Conservation (phyloP, 2,113 vertebrate genomes). For the Pollimyrus isidori region DNA sequence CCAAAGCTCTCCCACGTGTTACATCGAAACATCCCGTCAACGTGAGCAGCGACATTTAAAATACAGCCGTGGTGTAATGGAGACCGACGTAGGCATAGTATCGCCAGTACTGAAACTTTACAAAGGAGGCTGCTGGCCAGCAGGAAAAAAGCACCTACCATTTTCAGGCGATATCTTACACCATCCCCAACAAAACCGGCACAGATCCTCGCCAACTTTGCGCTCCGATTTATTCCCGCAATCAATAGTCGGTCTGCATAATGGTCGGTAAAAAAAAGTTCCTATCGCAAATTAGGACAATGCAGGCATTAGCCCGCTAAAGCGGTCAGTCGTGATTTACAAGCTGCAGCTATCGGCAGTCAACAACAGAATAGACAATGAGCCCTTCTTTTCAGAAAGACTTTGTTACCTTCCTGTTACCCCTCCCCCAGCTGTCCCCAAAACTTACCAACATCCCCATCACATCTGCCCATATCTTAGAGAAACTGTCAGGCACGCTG, state of each 20-base stretch:
- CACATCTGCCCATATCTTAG: conserved; percentile 84
- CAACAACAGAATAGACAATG: conserved; percentile 30
- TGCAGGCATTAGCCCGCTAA: neutral
- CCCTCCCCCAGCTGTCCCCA: conserved; percentile 27
- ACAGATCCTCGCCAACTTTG: neutral
- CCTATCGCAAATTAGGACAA: neutral
- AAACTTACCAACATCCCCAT: conserved; percentile 96
- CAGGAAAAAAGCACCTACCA: conserved; percentile 31
- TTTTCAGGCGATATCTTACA: conserved; percentile 7
- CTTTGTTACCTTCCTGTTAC: conserved; percentile 33
- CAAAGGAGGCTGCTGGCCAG: neutral
- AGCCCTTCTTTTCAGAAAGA: conserved; percentile 29
- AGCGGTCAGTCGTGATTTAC: conserved; percentile 26
- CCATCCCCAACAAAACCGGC: neutral
- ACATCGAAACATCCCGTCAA: neutral
- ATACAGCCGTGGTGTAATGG: neutral
- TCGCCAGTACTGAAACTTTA: neutral
- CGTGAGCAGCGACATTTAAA: neutral
- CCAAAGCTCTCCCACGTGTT: neutral
- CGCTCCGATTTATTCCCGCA: neutral
- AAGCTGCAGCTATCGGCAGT: conserved; percentile 19
- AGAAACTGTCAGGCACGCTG: conserved; percentile 68
- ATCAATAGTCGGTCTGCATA: neutral
- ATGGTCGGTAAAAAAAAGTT: neutral
- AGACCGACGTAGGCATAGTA: neutral